phyloP scores from a whole-genome alignment of 30 jellyfish, hydroid and myxozoan species.

The Nemopilema nomurai region DNA sequence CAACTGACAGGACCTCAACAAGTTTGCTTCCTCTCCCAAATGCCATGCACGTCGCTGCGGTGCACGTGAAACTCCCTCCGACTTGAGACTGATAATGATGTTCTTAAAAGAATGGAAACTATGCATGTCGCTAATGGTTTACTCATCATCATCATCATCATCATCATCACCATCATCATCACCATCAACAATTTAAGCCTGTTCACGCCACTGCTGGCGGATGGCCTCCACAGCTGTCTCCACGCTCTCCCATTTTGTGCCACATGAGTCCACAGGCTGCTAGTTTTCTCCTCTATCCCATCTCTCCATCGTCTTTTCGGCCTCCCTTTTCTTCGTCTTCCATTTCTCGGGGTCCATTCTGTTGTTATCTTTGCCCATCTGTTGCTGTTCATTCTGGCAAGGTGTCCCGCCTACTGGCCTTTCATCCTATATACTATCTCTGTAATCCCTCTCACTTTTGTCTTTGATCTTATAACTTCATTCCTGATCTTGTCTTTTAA shows the following conservation, averaged over 20 bases:
- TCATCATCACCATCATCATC: conserved; percentile 17
- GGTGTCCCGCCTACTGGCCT: conserved; percentile 60
- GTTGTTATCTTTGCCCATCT: conserved; percentile 56
- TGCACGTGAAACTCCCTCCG: too few species aligned
- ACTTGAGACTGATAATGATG: too few species aligned
- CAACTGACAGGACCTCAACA: too few species aligned
- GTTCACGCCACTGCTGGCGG: conserved; percentile 60
- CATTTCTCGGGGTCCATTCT: neutral
- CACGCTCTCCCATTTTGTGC: conserved; percentile 39
- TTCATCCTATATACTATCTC: conserved; percentile 12
- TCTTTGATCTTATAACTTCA: conserved; percentile 35
- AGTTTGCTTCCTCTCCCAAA: too few species aligned
- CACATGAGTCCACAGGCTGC: conserved; percentile 32
- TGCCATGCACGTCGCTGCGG: too few species aligned
- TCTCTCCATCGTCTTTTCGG: neutral
- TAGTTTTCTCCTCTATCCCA: conserved; percentile 31
- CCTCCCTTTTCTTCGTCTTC: conserved; percentile 13
- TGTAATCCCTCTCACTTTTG: conserved; percentile 25
- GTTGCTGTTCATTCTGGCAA: conserved; percentile 47
- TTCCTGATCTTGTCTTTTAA: conserved; percentile 30
- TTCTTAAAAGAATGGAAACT: too few species aligned
- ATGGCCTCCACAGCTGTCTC: conserved; percentile 62
- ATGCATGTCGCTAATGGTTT: too few species aligned
- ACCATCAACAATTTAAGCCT: neutral
- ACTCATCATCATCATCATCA: conserved; percentile 15